These are phyloP conservation scores for Ondatra zibethicus DNA, from an alignment of 2,113 vertebrate species.

Conservation along the genomic window DNA sequence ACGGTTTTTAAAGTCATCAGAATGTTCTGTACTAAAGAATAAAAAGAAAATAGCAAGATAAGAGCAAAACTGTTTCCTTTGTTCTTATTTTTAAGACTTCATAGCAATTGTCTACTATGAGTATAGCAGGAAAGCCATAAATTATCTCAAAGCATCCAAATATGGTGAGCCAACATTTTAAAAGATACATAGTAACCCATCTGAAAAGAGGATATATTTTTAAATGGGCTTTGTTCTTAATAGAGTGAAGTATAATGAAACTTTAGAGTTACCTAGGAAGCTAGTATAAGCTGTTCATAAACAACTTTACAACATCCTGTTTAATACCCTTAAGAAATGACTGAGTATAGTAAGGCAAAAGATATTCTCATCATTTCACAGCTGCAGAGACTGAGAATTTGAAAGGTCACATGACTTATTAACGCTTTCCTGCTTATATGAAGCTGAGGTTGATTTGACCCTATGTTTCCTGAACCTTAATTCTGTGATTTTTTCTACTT, in stretches of 20 bases:
- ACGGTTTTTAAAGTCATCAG: constrained; percentile 64
- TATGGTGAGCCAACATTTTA: background rate
- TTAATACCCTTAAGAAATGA: constrained; percentile 21
- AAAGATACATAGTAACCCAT: background rate
- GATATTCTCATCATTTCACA: background rate
- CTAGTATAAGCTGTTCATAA: background rate
- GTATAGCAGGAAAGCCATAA: constrained; percentile 29
- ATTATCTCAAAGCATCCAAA: constrained; percentile 20
- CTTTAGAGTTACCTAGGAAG: background rate
- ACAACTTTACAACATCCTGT: constrained; percentile 17
- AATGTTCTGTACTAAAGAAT: constrained; percentile 58
- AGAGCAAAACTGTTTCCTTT: constrained; percentile 21
- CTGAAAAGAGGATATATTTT: constrained; percentile 31
- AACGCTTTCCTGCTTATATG: background rate
- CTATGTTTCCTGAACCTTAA: background rate
- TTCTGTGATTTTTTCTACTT: background rate
- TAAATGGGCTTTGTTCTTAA: constrained; percentile 45
- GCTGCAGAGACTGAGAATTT: constrained; percentile 22
- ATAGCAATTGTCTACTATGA: constrained; percentile 50
- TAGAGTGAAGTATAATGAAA: constrained; percentile 23
- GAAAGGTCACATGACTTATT: constrained; percentile 16
- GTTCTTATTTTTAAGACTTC: constrained; percentile 12
- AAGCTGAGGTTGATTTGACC: constrained; percentile 3
- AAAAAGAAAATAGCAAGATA: constrained; percentile 63
- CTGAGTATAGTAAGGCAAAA: background rate